Evolutionary conservation across 2,113 vertebrate species (phyloP), one percentile per base, ranked within the genome.

Genomic region (Passer montanus): DNA sequence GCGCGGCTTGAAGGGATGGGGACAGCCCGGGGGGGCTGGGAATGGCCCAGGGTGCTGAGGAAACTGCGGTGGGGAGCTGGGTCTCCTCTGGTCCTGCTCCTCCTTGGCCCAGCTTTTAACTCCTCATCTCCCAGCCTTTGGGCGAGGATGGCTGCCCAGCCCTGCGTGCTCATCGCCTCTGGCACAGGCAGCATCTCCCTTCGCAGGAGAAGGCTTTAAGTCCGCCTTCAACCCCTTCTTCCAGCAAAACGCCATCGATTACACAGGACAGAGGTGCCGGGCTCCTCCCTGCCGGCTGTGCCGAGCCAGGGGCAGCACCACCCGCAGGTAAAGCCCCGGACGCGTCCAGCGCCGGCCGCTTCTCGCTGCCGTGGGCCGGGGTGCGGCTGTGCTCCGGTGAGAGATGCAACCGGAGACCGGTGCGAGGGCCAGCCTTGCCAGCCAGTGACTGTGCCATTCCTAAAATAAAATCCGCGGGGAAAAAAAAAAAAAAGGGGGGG

Each of bases 91-190:
- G 4, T 43, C 27, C 85, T 20, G 39, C 39, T 53, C 33, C 0
- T 0, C 18, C 13, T 21, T 2, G 2, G 30, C 28, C 23, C 4
- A 2, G 20, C 33, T 60, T 59, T 70, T 17, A 4, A 22, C 50
- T 33, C 28, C 37, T 37, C 72, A 15, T 23, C 1, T 4, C 6
- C 14, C 39, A 6, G 81, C 50, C 6, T 3, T 26, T 50, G 0
- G 20, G 41, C 8, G 49, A 50, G 63, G n/a, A 7, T 14, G 63
- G 35, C 10, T 13, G 13, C 39, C 37, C 2, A 1, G n/a, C 62
- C 56, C 41, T 5, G 30, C 1, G 4, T 17, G 76, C 46, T 35
- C 67, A 9, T 6, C 15, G 56, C 27, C 68, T 23, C 33, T 1
- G 9, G 52, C 72, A 31, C 15, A 2, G 28, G 62, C 53, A 50